These are phyloP conservation scores for Trichogramma pretiosum DNA, from an alignment of 1,140 invertebrate genomes.

Conservation along the genomic window DNA sequence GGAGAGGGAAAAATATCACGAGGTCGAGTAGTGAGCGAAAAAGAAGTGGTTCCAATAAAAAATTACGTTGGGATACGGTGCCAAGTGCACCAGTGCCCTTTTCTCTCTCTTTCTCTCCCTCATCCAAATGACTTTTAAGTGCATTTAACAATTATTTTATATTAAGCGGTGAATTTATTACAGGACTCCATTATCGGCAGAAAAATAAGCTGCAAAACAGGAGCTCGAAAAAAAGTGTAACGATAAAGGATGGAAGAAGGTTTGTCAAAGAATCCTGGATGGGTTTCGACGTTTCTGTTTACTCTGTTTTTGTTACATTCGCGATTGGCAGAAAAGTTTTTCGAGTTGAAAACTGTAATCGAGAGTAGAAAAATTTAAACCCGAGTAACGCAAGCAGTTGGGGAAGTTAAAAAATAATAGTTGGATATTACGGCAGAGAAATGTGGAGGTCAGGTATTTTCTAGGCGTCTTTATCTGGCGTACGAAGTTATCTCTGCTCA, in stretches of 20 bases:
- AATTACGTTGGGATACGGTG: constrained; percentile 29
- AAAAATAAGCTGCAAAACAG: constrained; percentile 9
- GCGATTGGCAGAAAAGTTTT: too few relatives aligned
- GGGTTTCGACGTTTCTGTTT: too few relatives aligned
- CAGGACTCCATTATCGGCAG: constrained; percentile 38
- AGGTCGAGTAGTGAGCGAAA: too few relatives aligned
- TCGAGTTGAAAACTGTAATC: too few relatives aligned
- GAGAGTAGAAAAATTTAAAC: too few relatives aligned
- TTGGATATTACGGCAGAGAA: constrained; percentile 11
- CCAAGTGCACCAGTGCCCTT: constrained; percentile 32
- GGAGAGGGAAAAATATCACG: constrained; percentile 15
- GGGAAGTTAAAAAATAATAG: background rate
- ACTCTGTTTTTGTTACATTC: too few relatives aligned
- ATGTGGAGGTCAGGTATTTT: constrained; percentile 15
- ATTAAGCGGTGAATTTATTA: constrained; percentile 44
- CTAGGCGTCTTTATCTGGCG: constrained; percentile 24
- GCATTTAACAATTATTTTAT: constrained; percentile 47
- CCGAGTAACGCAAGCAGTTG: too few relatives aligned
- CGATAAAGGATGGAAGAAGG: constrained; percentile 7
- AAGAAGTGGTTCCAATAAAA: constrained; percentile 37
- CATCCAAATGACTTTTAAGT: constrained; percentile 43
- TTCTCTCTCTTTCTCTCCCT: too few relatives aligned
- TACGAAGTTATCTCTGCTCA: constrained; percentile 14
- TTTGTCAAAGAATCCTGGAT: background rate
- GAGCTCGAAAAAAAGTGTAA: background rate